Conservation (phyloP, 1,140 invertebrate species). For the Anastatus disparis region DNA sequence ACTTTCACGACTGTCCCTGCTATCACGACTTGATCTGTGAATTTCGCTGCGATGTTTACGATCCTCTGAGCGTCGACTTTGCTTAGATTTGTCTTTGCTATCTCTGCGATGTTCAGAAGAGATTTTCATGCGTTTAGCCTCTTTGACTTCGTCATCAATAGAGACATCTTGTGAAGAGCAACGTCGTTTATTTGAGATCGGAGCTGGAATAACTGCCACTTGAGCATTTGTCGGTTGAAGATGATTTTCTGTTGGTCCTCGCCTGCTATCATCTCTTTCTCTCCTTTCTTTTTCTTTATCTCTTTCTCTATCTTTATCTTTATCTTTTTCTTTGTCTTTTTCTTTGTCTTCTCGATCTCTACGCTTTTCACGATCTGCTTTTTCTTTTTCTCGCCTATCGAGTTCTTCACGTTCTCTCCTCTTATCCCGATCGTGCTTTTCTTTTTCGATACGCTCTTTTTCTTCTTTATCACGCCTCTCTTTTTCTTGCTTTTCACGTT, state of each 20-base stretch:
- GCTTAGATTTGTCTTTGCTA: constrained; percentile 73
- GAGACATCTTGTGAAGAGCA: constrained; percentile 81
- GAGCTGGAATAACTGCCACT: constrained; percentile 65
- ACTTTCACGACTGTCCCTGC: constrained; percentile 59
- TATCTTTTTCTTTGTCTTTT: constrained; percentile 49
- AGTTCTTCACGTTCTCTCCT: constrained; percentile 54
- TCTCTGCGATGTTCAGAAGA: constrained; percentile 73
- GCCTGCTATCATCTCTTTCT: constrained; percentile 42
- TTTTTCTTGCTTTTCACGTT: constrained; percentile 56
- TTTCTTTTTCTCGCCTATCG: constrained; percentile 54
- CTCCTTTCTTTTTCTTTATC: constrained; percentile 34
- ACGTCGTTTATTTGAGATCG: constrained; percentile 76
- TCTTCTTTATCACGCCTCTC: constrained; percentile 65
- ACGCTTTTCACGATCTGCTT: constrained; percentile 53
- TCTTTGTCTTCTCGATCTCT: constrained; percentile 46
- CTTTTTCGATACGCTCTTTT: constrained; percentile 55
- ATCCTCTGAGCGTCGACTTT: constrained; percentile 62
- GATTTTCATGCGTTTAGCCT: constrained; percentile 76
- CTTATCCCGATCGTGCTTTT: constrained; percentile 56
- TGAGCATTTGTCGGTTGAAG: constrained; percentile 49
- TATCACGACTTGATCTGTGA: constrained; percentile 60
- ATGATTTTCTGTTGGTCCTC: constrained; percentile 57
- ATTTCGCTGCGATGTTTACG: constrained; percentile 62
- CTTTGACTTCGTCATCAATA: constrained; percentile 58
- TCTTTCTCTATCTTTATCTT: constrained; percentile 10